Conservation (phyloP, 2,113 vertebrate genomes). For the Mirounga angustirostris region DNA sequence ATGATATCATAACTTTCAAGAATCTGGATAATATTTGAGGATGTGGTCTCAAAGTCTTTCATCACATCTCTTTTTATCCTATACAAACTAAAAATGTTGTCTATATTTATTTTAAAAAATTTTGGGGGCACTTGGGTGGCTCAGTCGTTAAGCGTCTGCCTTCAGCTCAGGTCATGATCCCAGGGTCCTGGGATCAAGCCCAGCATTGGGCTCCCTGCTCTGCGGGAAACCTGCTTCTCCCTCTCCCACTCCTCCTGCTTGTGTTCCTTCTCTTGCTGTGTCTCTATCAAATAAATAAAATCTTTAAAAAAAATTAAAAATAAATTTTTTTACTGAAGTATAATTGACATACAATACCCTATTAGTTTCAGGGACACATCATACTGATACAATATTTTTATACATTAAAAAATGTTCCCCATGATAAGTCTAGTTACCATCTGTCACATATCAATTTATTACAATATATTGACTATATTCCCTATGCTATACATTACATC, state of each 20-base stretch:
- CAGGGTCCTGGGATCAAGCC: too few relatives aligned
- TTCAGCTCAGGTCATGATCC: too few relatives aligned
- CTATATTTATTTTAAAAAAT: background rate
- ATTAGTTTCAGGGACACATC: background rate
- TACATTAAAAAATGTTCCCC: background rate
- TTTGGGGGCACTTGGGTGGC: too few relatives aligned
- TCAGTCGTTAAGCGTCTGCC: too few relatives aligned
- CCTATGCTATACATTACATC: background rate
- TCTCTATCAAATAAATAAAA: too few relatives aligned
- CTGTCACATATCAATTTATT: background rate
- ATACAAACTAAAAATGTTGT: background rate
- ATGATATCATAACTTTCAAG: slow-evolving; percentile 1
- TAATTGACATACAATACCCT: background rate
- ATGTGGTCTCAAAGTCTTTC: background rate
- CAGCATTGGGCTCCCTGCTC: too few relatives aligned
- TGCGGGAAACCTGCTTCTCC: too few relatives aligned
- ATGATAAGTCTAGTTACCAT: background rate
- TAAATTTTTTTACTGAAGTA: background rate
- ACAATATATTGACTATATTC: background rate
- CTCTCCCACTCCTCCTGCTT: too few relatives aligned
- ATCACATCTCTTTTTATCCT: slow-evolving; percentile 4
- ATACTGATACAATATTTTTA: background rate
- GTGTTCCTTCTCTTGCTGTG: too few relatives aligned
- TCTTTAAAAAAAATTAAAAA: too few relatives aligned
- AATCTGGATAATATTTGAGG: background rate